Conservation (phyloP, 2,113 vertebrate species). For the Enhydra lutris region DNA sequence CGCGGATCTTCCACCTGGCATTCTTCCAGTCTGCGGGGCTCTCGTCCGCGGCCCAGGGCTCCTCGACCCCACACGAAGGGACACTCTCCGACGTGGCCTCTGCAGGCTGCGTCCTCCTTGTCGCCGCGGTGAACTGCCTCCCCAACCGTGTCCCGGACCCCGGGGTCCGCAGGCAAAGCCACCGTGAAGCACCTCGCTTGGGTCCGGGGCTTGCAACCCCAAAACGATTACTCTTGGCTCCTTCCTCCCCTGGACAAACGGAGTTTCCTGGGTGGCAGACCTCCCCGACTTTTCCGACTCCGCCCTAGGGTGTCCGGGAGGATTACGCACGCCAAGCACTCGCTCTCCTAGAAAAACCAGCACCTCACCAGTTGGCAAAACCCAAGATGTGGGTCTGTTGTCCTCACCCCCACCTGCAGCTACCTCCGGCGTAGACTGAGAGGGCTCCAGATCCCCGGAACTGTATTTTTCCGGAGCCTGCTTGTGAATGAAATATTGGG, state of each 20-base stretch:
- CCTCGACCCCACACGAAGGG: background rate
- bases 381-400: no score
- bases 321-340: no score
- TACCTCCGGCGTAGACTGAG: no score
- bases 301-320: background rate
- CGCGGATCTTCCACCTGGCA: rapidly evolving
- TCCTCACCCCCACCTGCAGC: background rate
- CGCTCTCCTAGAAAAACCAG: background rate
- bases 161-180: background rate
- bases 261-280: background rate
- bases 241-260: background rate
- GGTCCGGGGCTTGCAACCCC: background rate
- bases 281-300: background rate
- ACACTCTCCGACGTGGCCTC: background rate
- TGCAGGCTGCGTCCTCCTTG: background rate
- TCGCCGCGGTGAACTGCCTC: background rate
- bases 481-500: background rate
- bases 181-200: background rate
- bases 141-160: no score
- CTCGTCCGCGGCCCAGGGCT: background rate
- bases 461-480: background rate
- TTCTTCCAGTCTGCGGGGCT: background rate
- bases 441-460: background rate
- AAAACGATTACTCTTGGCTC: background rate
- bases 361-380: background rate